A percentile compares a stretch with the other conserved stretches of the same genome.
These are phyloP conservation scores for Tenthredo distinguenda DNA, from an alignment of 2,888 invertebrate species.

Conservation along the genomic window DNA sequence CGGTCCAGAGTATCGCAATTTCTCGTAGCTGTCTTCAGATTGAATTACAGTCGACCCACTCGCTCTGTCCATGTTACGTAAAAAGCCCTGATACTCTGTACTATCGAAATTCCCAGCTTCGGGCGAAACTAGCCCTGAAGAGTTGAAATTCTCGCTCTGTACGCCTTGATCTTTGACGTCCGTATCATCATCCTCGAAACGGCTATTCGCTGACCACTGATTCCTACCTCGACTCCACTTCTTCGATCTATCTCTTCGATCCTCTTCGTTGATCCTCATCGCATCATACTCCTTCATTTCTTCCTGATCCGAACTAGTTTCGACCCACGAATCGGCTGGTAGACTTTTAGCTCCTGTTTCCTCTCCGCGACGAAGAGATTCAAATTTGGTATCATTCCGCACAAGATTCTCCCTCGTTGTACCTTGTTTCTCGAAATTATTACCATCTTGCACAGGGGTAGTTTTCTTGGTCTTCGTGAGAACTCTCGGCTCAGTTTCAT, in stretches of 20 bases:
- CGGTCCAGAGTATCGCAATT: slow-evolving; percentile 37
- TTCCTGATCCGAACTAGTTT: neutral
- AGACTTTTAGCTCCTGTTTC: neutral
- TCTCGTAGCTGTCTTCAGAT: slow-evolving; percentile 42
- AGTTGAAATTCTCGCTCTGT: neutral
- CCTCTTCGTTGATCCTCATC: neutral
- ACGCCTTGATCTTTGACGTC: neutral
- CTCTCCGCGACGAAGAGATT: neutral
- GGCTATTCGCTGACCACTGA: neutral
- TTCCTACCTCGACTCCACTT: neutral
- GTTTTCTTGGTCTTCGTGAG: neutral
- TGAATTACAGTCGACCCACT: slow-evolving; percentile 26
- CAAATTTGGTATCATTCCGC: neutral
- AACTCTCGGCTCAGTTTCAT: neutral
- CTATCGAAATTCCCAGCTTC: neutral
- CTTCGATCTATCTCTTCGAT: neutral
- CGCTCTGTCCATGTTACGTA: slow-evolving; percentile 3
- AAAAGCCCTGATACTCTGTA: neutral
- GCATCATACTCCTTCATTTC: neutral
- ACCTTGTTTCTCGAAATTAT: neutral
- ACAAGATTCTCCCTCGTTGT: neutral
- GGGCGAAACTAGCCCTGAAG: neutral
- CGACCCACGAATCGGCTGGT: neutral
- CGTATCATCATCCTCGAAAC: neutral
- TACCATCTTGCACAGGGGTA: neutral